Evolutionary conservation across 2,797 vertebrate species (phyloP).

Genomic region (Molothrus ater): DNA sequence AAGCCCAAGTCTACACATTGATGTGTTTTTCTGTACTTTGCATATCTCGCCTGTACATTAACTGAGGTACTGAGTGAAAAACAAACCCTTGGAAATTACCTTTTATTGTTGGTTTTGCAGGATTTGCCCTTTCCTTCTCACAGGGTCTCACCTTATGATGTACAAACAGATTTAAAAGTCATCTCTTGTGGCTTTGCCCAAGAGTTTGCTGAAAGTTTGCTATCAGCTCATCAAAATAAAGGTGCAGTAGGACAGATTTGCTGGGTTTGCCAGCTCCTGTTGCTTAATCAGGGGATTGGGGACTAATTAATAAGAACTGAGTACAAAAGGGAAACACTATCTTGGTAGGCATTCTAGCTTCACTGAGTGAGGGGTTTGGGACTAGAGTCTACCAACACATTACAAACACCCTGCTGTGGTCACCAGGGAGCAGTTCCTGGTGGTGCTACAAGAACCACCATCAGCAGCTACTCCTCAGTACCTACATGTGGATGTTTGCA

Average conservation of each 20-base stretch:
- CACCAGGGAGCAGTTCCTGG: neutral
- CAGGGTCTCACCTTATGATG: neutral
- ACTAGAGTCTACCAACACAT: fast-evolving
- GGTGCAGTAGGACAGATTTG: neutral
- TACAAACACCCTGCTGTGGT: neutral
- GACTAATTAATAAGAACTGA: neutral
- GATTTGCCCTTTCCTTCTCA: neutral
- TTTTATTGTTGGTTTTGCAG: neutral
- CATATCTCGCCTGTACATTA: neutral
- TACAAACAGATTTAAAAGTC: neutral
- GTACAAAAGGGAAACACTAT: neutral
- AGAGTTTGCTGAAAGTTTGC: neutral
- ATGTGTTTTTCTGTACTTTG: neutral
- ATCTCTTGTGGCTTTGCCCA: neutral
- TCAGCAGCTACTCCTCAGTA: neutral
- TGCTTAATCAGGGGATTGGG: neutral
- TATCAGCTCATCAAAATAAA: neutral
- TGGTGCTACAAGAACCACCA: neutral
- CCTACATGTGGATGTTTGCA: neutral
- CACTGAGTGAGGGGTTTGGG: neutral
- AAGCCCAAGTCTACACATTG: neutral
- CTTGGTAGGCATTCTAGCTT: neutral
- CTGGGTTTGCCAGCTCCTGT: neutral
- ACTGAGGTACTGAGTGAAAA: neutral
- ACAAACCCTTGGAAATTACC: neutral